Evolutionary conservation across 2,113 vertebrate species (phyloP).

Genomic region (Coturnix japonica): DNA sequence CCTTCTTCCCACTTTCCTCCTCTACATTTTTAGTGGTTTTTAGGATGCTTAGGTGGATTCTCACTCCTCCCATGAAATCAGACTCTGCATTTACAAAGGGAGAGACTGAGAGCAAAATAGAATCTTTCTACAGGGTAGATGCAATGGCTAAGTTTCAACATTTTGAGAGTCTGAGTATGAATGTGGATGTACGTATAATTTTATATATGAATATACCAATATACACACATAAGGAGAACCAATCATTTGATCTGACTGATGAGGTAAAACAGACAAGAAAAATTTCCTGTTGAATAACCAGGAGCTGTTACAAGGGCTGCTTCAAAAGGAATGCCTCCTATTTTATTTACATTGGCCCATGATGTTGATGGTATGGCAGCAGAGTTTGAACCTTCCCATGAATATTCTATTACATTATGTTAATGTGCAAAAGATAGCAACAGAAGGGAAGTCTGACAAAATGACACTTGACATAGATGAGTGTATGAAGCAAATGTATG

Average conservation of each 20-base stretch:
- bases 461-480: too few species aligned
- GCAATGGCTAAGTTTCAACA: not conserved
- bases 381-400: too few species aligned
- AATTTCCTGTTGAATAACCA: not conserved
- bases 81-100: not conserved
- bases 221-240: not conserved
- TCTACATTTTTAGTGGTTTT: not conserved
- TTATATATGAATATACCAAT: not conserved
- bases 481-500: too few species aligned
- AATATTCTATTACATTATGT: too few species aligned
- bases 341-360: too few species aligned
- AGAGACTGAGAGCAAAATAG: not conserved
- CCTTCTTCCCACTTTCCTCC: not conserved
- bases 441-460: too few species aligned
- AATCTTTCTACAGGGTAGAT: not conserved
- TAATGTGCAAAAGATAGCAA: too few species aligned
- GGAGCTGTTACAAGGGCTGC: not conserved
- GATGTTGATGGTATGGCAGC: too few species aligned
- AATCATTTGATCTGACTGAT: not conserved
- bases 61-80: not conserved
- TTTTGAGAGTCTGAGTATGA: accelerated
- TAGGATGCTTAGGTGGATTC: not conserved
- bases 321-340: too few species aligned
- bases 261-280: not conserved
- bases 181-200: not conserved